phyloP scores from a whole-genome alignment of 2,888 invertebrate species.

The Caradrina clavipalpis region DNA sequence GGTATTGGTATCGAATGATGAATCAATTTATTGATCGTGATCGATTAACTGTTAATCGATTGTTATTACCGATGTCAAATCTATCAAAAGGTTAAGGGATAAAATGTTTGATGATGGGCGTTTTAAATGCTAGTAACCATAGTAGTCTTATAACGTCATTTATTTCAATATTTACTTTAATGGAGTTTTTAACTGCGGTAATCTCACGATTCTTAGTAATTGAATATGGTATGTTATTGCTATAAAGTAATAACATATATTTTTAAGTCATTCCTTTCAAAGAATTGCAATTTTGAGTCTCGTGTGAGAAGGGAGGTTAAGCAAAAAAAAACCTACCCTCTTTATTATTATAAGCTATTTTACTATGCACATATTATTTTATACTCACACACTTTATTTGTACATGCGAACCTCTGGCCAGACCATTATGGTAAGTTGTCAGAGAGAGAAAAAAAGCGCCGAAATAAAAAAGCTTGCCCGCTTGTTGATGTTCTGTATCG shows the following conservation, averaged over 20 bases:
- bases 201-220: too few species aligned
- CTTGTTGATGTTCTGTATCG: conserved; percentile 74
- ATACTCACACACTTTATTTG: conserved; percentile 83
- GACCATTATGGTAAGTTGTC: conserved; percentile 88
- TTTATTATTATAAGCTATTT: conserved; percentile 33
- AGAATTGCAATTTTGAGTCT: neutral
- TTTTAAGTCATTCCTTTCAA: too few species aligned
- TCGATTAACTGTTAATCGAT: conserved; percentile 44
- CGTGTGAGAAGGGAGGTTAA: conserved; percentile 55
- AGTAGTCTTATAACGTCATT: too few species aligned
- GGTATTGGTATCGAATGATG: neutral
- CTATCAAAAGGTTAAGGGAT: conserved; percentile 47
- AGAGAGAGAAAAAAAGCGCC: conserved; percentile 73
- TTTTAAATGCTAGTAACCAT: too few species aligned
- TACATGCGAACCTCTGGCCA: conserved; percentile 88
- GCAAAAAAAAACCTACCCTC: conserved; percentile 49
- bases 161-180: neutral
- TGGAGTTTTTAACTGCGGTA: too few species aligned
- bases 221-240: neutral
- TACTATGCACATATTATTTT: conserved; percentile 47
- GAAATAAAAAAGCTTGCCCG: conserved; percentile 76
- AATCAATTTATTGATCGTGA: conserved; percentile 53
- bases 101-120: conserved; percentile 12
- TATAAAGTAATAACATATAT: neutral
- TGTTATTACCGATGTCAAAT: conserved; percentile 54